A percentile compares a stretch with the other conserved stretches of the same genome.
These are phyloP conservation scores for Nephrocerus scutellatus DNA, from an alignment of 2,888 invertebrate species.

Conservation along the genomic window DNA sequence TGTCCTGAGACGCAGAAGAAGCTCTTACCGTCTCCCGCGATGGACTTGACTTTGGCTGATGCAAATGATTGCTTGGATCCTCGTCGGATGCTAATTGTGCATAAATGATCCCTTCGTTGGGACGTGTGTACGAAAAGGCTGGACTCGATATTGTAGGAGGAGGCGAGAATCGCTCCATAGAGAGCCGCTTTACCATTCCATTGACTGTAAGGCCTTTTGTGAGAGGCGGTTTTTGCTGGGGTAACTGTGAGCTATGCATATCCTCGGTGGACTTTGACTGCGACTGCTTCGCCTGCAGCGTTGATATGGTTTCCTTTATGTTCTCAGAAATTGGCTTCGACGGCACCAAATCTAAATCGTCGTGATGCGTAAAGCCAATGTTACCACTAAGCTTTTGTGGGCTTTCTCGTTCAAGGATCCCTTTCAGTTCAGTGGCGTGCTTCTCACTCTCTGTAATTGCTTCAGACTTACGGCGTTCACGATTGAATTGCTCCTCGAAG, in stretches of 20 bases:
- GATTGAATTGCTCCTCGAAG: constrained; percentile 46
- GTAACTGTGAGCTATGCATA: constrained; percentile 69
- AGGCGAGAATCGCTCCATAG: constrained; percentile 61
- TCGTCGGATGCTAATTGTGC: constrained; percentile 60
- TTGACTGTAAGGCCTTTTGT: constrained; percentile 69
- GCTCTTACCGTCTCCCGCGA: constrained; percentile 1
- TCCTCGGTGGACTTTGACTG: constrained; percentile 50
- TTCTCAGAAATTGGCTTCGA: constrained; percentile 46
- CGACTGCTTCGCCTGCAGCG: constrained; percentile 36
- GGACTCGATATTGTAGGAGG: constrained; percentile 67
- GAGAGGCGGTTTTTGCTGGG: constrained; percentile 60
- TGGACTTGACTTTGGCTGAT: constrained; percentile 10
- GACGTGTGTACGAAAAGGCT: constrained; percentile 72
- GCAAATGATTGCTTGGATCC: constrained; percentile 32
- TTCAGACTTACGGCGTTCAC: constrained; percentile 42
- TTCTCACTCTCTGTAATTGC: constrained; percentile 42
- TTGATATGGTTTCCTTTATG: constrained; percentile 37
- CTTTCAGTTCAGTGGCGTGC: constrained; percentile 36
- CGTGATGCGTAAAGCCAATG: constrained; percentile 50
- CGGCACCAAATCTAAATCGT: constrained; percentile 47
- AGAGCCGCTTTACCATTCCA: constrained; percentile 68
- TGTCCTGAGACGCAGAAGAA: no score
- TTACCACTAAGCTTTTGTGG: constrained; percentile 45
- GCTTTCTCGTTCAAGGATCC: constrained; percentile 36
- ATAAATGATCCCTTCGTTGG: constrained; percentile 62